These are phyloP conservation scores for Cranoglanis bouderius DNA, from an alignment of 2,113 vertebrate genomes.

Conservation along the genomic window DNA sequence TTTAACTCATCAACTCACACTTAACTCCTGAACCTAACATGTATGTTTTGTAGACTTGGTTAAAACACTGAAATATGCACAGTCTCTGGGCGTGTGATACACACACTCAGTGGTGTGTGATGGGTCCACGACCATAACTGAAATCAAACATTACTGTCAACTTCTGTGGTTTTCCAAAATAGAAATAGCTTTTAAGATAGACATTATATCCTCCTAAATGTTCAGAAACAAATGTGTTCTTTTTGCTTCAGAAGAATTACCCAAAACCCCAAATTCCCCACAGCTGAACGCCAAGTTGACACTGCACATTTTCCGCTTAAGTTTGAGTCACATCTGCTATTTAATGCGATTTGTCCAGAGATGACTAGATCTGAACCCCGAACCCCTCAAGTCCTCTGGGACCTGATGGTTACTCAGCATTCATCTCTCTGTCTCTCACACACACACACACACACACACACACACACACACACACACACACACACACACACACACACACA, in stretches of 20 bases:
- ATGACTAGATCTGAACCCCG: constrained; percentile 66
- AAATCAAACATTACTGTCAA: background rate
- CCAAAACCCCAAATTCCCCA: constrained; percentile 43
- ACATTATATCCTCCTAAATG: background rate
- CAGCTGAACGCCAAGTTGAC: constrained; percentile 24
- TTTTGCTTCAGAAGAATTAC: constrained; percentile 63
- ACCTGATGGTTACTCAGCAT: constrained; percentile 57
- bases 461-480: constrained; percentile 11
- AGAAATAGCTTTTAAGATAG: background rate
- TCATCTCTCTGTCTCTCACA: constrained; percentile 9
- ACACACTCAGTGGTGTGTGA: too few species aligned
- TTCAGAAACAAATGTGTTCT: background rate
- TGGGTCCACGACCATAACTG: too few species aligned
- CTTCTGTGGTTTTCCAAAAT: background rate
- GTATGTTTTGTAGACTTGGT: background rate
- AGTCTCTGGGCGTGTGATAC: too few species aligned
- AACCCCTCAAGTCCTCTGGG: constrained; percentile 65
- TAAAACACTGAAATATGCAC: background rate
- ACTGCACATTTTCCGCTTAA: constrained; percentile 23
- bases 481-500: too few species aligned
- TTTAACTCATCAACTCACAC: background rate
- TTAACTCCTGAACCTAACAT: too few species aligned
- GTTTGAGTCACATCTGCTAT: constrained; percentile 65
- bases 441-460: background rate
- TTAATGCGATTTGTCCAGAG: constrained; percentile 59